Evolutionary conservation across 1,140 invertebrate genomes (phyloP).

Genomic region (Zaprionus lachaisei): DNA sequence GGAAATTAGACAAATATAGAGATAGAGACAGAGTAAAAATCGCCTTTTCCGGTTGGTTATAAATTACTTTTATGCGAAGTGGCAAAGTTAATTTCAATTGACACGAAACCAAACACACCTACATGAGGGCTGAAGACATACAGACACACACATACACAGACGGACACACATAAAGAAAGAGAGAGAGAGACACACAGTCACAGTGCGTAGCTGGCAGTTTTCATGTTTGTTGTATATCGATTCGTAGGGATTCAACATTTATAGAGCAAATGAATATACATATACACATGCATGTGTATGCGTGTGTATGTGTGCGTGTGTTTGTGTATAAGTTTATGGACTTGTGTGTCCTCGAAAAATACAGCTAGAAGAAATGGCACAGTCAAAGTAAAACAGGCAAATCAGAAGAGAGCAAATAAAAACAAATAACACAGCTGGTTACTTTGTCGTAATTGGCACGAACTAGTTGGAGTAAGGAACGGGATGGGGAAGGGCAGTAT

Average conservation of each 20-base stretch:
- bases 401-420: slow-evolving; percentile 77
- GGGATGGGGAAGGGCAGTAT: background rate
- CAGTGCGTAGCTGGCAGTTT: slow-evolving; percentile 48
- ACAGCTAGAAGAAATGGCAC: slow-evolving; percentile 29
- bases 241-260: slow-evolving; percentile 72
- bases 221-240: slow-evolving; percentile 58
- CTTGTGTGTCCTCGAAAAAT: slow-evolving; percentile 45
- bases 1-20: slow-evolving; percentile 78
- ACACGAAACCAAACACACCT: slow-evolving; percentile 78
- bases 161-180: slow-evolving; percentile 39
- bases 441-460: slow-evolving; percentile 74
- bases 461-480: slow-evolving; percentile 15
- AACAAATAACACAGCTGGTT: slow-evolving; percentile 80
- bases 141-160: slow-evolving; percentile 29
- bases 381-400: slow-evolving; percentile 51
- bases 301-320: slow-evolving; percentile 17
- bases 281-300: slow-evolving; percentile 10
- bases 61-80: slow-evolving; percentile 81
- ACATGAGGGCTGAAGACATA: slow-evolving; percentile 32
- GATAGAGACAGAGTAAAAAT: slow-evolving; percentile 52
- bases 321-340: slow-evolving; percentile 26
- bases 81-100: slow-evolving; percentile 80
- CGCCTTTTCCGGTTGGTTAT: slow-evolving; percentile 66
- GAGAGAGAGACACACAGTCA: slow-evolving; percentile 35
- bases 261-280: slow-evolving; percentile 64